phyloP scores from a whole-genome alignment of 1,140 invertebrate species.

The Pissodes strobi region DNA sequence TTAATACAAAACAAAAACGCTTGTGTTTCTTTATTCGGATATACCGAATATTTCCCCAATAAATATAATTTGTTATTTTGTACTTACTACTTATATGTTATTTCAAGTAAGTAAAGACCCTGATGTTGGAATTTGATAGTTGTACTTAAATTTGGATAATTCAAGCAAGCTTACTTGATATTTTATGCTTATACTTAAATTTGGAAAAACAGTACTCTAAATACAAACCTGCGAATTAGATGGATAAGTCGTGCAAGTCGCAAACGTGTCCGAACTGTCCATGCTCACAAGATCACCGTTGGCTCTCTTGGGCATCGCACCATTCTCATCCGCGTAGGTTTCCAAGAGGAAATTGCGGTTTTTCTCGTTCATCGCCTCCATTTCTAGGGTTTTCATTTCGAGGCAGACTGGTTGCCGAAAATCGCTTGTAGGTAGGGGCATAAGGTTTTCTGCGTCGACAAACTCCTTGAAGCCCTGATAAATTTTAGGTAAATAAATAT shows the following conservation, averaged over 20 bases:
- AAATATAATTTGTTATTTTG: too few relatives aligned
- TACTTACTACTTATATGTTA: too few relatives aligned
- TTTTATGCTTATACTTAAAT: too few relatives aligned
- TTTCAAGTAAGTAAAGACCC: too few relatives aligned
- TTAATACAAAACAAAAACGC: too few relatives aligned
- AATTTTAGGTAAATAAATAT: constrained; percentile 31
- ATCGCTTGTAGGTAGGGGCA: constrained; percentile 80
- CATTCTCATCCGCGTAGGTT: constrained; percentile 49
- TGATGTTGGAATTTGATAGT: too few relatives aligned
- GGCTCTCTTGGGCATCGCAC: constrained; percentile 8
- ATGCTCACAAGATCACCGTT: constrained; percentile 72
- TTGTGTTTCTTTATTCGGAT: too few relatives aligned
- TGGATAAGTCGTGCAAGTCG: constrained; percentile 93
- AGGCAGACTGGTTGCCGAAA: constrained; percentile 77
- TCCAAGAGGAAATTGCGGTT: constrained; percentile 35
- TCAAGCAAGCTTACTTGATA: too few relatives aligned
- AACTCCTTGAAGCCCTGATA: constrained; percentile 83
- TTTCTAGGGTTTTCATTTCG: constrained; percentile 72
- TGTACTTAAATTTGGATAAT: too few relatives aligned
- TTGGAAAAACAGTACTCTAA: too few relatives aligned
- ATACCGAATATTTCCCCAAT: too few relatives aligned
- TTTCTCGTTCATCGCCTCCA: constrained; percentile 57
- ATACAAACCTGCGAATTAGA: constrained; percentile 71
- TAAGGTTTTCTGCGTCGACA: constrained; percentile 83
- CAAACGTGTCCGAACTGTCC: constrained; percentile 90